Conservation (phyloP, 2,888 invertebrate species). For the Crocallis elinguaria region DNA sequence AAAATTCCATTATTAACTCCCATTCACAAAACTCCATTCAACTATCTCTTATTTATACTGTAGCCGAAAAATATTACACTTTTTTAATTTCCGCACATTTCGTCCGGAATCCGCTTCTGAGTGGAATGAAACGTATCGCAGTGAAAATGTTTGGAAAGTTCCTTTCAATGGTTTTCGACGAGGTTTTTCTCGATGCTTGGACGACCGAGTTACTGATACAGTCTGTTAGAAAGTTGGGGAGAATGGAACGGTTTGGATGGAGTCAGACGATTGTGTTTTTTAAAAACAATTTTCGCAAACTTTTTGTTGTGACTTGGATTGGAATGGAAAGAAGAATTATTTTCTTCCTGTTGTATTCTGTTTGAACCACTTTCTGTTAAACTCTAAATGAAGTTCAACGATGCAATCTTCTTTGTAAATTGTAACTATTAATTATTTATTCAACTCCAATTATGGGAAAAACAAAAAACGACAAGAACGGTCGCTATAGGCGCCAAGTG, state of each 20-base stretch:
- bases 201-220: conserved; percentile 2
- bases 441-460: no score
- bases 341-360: no score
- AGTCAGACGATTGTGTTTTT: neutral
- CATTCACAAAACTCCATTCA: neutral
- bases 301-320: neutral
- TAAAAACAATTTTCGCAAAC: neutral
- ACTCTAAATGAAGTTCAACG: no score
- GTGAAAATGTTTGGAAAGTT: conserved; percentile 4
- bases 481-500: no score
- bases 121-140: conserved; percentile 9
- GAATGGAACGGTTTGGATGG: neutral
- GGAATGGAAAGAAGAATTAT: no score
- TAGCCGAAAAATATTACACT: conserved; percentile 11
- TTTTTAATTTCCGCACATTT: conserved; percentile 17
- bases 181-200: neutral
- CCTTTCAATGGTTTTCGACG: neutral
- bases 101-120: neutral
- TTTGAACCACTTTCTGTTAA: no score
- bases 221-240: neutral
- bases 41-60: conserved; percentile 1
- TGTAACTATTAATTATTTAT: no score
- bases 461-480: no score
- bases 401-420: no score
- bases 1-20: neutral